Evolutionary conservation across 2,888 invertebrate genomes (phyloP).

Genomic region (Euphydryas editha): DNA sequence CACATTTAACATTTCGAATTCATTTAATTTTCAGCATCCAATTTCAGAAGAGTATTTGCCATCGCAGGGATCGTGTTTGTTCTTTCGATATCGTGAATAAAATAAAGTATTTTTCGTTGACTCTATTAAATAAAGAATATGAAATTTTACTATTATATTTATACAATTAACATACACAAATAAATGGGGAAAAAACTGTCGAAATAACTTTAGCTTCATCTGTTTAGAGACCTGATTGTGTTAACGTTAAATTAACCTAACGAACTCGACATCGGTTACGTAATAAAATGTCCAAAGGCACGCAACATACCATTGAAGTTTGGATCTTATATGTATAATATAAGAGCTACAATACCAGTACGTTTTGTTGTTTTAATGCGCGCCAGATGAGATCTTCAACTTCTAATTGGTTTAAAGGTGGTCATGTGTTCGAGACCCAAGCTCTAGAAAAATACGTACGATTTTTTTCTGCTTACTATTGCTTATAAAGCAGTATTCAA

Average conservation of each 20-base stretch:
- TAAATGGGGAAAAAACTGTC: not conserved
- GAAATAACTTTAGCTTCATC: not conserved
- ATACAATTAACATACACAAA: conserved; percentile 11
- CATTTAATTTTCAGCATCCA: conserved; percentile 6
- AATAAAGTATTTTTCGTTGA: not conserved
- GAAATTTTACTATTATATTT: conserved; percentile 20
- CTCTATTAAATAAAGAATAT: conserved; percentile 12
- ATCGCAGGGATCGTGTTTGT: not conserved
- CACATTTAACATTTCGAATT: conserved; percentile 1
- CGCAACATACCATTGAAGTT: not conserved
- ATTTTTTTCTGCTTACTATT: not conserved
- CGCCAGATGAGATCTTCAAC: not conserved
- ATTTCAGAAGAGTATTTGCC: not conserved
- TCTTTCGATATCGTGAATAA: not conserved
- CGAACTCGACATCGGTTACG: not conserved
- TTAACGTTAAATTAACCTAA: conserved; percentile 18
- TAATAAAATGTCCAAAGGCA: not conserved
- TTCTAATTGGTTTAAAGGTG: conserved; percentile 17
- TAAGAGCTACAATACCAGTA: not conserved
- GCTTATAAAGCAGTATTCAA: not conserved
- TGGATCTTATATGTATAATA: not conserved
- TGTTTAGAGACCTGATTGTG: conserved; percentile 18
- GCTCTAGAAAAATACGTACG: not conserved
- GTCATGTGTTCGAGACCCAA: not conserved
- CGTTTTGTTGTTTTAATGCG: not conserved